These are phyloP conservation scores for Anableps anableps DNA, from an alignment of 2,797 vertebrate genomes.

Conservation along the genomic window DNA sequence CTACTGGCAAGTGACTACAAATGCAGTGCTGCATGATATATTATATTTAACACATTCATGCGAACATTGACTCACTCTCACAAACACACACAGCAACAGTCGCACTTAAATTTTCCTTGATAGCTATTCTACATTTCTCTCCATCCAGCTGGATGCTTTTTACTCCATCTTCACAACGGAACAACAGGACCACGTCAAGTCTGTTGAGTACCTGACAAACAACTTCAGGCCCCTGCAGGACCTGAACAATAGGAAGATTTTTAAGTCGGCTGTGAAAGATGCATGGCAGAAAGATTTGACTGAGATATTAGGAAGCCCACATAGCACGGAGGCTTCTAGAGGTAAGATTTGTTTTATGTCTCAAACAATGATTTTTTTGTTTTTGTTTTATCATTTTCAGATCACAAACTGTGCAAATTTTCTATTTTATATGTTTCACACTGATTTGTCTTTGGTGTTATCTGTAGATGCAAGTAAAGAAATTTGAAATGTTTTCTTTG, in stretches of 20 bases:
- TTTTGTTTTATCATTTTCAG: not conserved
- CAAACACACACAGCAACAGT: constrained; percentile 10
- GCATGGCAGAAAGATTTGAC: constrained; percentile 92
- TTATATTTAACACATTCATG: constrained; percentile 30
- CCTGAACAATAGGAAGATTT: constrained; percentile 87
- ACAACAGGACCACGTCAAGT: constrained; percentile 98
- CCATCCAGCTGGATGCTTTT: constrained; percentile 94
- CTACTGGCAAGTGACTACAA: constrained; percentile 49
- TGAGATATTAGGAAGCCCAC: constrained; percentile 86
- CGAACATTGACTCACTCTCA: constrained; percentile 10
- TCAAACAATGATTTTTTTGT: not conserved
- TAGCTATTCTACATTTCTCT: constrained; percentile 38
- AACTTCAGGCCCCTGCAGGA: constrained; percentile 93
- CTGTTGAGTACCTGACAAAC: constrained; percentile 96
- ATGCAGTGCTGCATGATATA: constrained; percentile 50
- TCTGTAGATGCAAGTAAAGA: not conserved
- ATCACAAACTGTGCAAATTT: not conserved
- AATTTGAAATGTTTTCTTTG: not conserved
- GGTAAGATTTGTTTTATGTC: constrained; percentile 75
- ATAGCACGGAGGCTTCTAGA: constrained; percentile 92
- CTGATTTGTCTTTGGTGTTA: not conserved
- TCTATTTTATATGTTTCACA: not conserved
- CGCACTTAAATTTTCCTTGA: constrained; percentile 30
- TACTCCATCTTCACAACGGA: constrained; percentile 99
- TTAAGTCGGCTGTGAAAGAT: constrained; percentile 93